Evolutionary conservation across 2,797 vertebrate species (phyloP), one percentile per base, ranked within the genome.

Genomic region (Cossypha dichroa): DNA sequence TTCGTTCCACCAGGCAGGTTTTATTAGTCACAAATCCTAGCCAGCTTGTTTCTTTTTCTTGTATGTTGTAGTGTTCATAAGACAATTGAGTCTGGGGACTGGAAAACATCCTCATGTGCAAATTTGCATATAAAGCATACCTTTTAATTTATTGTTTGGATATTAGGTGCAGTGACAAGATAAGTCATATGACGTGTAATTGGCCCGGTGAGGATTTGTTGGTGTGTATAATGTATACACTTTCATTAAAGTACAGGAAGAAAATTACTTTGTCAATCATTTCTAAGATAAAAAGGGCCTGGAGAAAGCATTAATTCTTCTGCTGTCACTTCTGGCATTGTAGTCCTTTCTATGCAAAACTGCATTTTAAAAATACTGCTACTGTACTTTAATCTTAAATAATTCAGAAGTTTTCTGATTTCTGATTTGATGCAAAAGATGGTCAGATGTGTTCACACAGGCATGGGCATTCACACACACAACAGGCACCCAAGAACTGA

Each of bases 261-360:
- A 96, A 97, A 97, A 97, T 97, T 97, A 97, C 95, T 97, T 97
- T 97, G 97, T 97, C 96, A 97, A 96, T 97, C 97, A 97, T 90
- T 96, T 90, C 91, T 75, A 85, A 92, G 89, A 95, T 87, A 94
- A 95, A 95, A 96, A 89, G 66, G 64, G 88, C 92, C 95, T 88
- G 80, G 80, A 96, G 95, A 95, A 96, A 97, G 88, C 88, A 97
- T 96, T 96, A 94, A 96, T 96, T 96, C 96, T 94, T 95, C 90
- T 94, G 49, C 84, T 96, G 92, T 97, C 92, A 94, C 66, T 97
- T 96, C 60, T 94, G 84, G 88, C 86, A 91, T 76, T 58, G 33
- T 76, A 96, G 89, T 77, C 60, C 45, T 96, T 92, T 90, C 94
- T 85, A 66, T 62, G 66, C 58, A 88, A 79, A 95, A 46, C 72